Base-by-base conservation (phyloP, 2,888 invertebrate species). In the Aromia moschata region DNA sequence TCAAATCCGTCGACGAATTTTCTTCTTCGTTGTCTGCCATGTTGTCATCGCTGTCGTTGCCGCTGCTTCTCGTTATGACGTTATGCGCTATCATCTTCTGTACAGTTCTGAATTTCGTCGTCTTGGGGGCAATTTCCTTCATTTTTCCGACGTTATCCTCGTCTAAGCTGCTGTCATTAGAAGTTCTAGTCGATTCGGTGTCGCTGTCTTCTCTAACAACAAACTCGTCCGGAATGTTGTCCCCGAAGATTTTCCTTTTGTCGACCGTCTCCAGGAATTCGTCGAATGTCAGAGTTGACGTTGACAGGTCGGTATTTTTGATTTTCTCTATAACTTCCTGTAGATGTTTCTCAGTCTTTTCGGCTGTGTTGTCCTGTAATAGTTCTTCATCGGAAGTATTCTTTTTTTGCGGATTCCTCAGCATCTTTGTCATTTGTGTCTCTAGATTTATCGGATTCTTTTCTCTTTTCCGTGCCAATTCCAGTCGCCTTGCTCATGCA, bases 241-340 rank as follows among this genome's bases (percentile, higher is more conserved):
- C 55, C 9, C 12, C 40, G 10, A 20, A 41, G 41, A 30, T 41
- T 36, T 46, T 47, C 43, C 47, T 43, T 49, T 59, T 51, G 9
- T 56, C 33, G 37, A 58, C 38, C 36, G 43, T 47, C 38, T 55
- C 56, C 40, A 64, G 31, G 41, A 58, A 64, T 45, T 64, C 49
- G 18, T 64, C 64, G 52, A 60, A 61, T n/a, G 64, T 59, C 60
- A 61, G 14, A n/a, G 47, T 45, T 16, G 56, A 40, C 40, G 20
- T 36, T 38, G 57, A 37, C 43, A 54, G 2, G 12, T 58, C 52
- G 5, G 40, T 11, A 11, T 51, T 47, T 41, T 37, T 52, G 5
- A 58, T 52, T n/a, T 37, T 25, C 14, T 47, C 51, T 10, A 49
- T 53, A 7, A 55, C 62, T 17, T 49, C 40, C 41, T 53, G 38